Evolutionary conservation across 2,797 vertebrate genomes (phyloP), one percentile per base, ranked within the genome.

Genomic region (Rachycentron canadum): DNA sequence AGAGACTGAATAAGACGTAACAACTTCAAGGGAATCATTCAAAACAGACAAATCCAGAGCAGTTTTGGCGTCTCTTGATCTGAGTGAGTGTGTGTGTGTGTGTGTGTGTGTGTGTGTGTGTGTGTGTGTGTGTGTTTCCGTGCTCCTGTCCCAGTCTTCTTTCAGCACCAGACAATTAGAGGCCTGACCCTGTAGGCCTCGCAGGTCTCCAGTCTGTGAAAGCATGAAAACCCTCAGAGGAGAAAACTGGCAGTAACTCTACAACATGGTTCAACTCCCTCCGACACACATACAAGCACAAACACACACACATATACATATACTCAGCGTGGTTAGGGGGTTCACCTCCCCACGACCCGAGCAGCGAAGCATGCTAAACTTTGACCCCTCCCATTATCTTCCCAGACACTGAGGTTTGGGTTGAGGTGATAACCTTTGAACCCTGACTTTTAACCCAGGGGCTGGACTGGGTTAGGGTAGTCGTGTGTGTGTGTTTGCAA

Each of bases 381-480:
- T 90, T 94, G 92, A 94, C 94, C 94, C 53, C 68, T 80, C 84
- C 91, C 84, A 94, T 95, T 95, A 95, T 95, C 93, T 92, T 81
- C 70, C 83, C 70, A 91, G 92, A 90, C 90, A 57, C 82, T 86
- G 82, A 82, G 80, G 88, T 94, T 92, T 84, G 88, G 88, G 83
- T 77, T 69, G 83, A 80, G 89, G 91, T 90, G 94, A 95, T 95
- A 95, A 95, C 94, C 94, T 91, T 63, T 93, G 92, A 95, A 90
- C 93, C 86, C 82, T 91, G 90, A 92, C 92, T 93, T 90, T 85
- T 94, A 90, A 93, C 92, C 92, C 89, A 87, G 74, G 64, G 77
- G 56, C 57, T 75, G 79, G 13, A 74, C 76, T 61, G 62, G 34
- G 65, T 47, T 57, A 32, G 60, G 58, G 78, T 30, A 76, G 73